These are phyloP conservation scores for Theretra japonica DNA, from an alignment of 2,888 invertebrate species.

Conservation along the genomic window DNA sequence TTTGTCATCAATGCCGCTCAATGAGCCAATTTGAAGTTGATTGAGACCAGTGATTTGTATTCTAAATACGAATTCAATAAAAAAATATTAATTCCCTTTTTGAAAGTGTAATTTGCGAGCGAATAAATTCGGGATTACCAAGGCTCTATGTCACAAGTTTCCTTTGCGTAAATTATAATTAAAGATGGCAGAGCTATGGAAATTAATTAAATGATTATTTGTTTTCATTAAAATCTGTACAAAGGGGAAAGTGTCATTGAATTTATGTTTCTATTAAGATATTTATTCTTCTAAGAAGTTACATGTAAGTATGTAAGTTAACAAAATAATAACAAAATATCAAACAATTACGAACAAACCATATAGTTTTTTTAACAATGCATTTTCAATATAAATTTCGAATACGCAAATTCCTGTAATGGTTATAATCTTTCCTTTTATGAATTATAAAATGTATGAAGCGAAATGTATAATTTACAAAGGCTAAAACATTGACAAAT, in stretches of 20 bases:
- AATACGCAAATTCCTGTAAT: too few relatives aligned
- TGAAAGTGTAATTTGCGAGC: neutral
- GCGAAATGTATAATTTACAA: too few relatives aligned
- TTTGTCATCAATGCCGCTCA: neutral
- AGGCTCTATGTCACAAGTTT: neutral
- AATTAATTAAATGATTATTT: neutral
- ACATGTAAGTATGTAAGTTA: too few relatives aligned
- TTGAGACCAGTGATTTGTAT: neutral
- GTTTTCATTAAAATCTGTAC: neutral
- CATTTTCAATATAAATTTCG: too few relatives aligned
- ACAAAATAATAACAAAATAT: too few relatives aligned
- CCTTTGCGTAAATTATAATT: conserved; percentile 21
- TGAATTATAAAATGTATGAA: too few relatives aligned
- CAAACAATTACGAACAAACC: too few relatives aligned
- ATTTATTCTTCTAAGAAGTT: too few relatives aligned
- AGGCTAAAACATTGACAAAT: too few relatives aligned
- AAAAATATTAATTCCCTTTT: neutral
- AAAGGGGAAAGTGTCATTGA: neutral
- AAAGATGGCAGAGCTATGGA: neutral
- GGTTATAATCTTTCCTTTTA: too few relatives aligned
- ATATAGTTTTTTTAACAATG: too few relatives aligned
- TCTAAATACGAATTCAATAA: neutral
- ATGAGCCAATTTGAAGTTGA: neutral
- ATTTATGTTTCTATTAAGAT: neutral
- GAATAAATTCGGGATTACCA: neutral